Percentiles rank a stretch among this genome's conserved stretches.
Conservation (phyloP, 2,797 vertebrate genomes). For the Acanthurus lineatus region DNA sequence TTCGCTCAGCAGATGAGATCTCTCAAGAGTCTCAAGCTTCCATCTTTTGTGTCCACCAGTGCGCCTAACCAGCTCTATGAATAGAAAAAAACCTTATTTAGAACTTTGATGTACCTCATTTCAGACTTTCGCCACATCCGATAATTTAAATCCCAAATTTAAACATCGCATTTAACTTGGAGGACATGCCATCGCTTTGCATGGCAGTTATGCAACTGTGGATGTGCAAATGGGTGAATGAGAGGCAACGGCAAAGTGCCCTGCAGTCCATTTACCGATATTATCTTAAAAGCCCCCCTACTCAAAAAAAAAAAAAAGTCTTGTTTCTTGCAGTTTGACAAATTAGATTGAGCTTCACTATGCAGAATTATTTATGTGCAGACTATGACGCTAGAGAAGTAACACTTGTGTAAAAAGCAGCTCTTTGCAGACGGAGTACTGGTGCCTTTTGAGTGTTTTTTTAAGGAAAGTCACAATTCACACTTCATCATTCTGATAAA, state of each 20-base stretch:
- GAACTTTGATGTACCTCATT: constrained; percentile 11
- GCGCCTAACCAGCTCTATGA: constrained; percentile 29
- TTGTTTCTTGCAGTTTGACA: too few relatives aligned
- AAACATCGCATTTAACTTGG: constrained; percentile 10
- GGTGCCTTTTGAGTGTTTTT: not conserved
- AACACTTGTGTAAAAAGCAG: not conserved
- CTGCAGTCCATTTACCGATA: too few relatives aligned
- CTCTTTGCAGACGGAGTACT: not conserved
- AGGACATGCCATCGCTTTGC: too few relatives aligned
- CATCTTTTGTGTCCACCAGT: constrained; percentile 49
- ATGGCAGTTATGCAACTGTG: too few relatives aligned
- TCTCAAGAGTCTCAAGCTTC: constrained; percentile 63
- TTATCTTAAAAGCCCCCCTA: too few relatives aligned
- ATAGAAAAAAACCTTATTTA: constrained; percentile 28
- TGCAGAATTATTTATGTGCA: too few relatives aligned
- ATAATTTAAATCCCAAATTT: constrained; percentile 46
- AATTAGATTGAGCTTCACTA: too few relatives aligned
- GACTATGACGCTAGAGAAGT: not conserved
- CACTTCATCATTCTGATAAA: constrained; percentile 9
- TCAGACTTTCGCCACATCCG: constrained; percentile 4
- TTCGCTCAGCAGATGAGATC: constrained; percentile 54
- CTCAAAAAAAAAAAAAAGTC: too few relatives aligned
- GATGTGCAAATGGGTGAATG: too few relatives aligned
- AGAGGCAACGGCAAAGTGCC: too few relatives aligned
- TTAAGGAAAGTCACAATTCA: constrained; percentile 19